Evolutionary conservation across 2,888 invertebrate species (phyloP), one percentile per base, ranked within the genome.

Genomic region (Trileptium ribeirensis): DNA sequence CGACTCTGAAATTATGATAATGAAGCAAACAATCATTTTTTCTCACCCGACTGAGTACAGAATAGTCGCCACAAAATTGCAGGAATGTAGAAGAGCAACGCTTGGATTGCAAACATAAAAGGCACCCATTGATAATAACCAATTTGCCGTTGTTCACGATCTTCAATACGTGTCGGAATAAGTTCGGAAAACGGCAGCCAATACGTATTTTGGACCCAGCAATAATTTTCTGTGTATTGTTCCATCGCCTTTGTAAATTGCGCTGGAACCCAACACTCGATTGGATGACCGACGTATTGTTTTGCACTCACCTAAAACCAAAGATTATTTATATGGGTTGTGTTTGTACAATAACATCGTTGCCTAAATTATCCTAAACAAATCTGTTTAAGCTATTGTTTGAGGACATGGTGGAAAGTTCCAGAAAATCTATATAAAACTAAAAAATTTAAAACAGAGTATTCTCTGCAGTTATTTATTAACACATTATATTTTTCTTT

Each of bases 221-320:
- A 90, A 77, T 90, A 90, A 85, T 89, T 90, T 86, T 90, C 90
- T 78, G 90, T 89, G 86, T 90, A 90, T 84, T 90, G 90, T 84
- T 90, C 90, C 89, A 90, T 90, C 82, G 90, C 89, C 80, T 89
- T 88, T 67, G 90, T 89, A 86, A 90, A 90, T 85, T 90, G 89
- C 1, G 90, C 90, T 31, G 90, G 90, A 82, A 90, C 90, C 89
- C 90, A 91, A 85, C 90, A 91, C 86, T 90, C 90, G 83, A 91
- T 90, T 67, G 90, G 90, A 85, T 90, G 90, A 31, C 90, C 90
- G 51, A 90, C 90, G 87, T 90, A 90, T 85, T 91, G 90, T 84
- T 90, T 89, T 67, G 88, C 87, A 82, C 81, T 89, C 82, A 90
- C 89, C 82, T 90, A 87, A 82, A 87, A 51, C 8, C 24, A 51